Evolutionary conservation across 2,888 invertebrate genomes (phyloP).

Genomic region (Dendrolimus pini): DNA sequence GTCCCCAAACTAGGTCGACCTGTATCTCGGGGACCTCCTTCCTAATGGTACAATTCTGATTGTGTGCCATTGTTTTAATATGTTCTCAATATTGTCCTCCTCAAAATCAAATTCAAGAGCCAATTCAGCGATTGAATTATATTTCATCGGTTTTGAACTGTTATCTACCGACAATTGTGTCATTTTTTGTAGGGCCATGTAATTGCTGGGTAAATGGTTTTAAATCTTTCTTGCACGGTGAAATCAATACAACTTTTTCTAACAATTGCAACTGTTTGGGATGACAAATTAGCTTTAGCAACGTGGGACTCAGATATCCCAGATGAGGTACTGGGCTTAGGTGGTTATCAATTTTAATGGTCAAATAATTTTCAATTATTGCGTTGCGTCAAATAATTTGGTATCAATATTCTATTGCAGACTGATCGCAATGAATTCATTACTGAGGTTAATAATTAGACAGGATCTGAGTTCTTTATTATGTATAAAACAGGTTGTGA

Average conservation of each 20-base stretch:
- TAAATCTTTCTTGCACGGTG: slow-evolving; percentile 6
- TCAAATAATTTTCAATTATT: slow-evolving; percentile 14
- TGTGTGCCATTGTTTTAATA: slow-evolving; percentile 15
- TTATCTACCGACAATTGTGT: slow-evolving; percentile 8
- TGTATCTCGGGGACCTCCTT: too few relatives aligned
- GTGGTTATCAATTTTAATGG: slow-evolving; percentile 10
- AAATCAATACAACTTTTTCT: slow-evolving; percentile 7
- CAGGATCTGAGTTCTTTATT: slow-evolving; percentile 4
- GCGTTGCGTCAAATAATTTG: slow-evolving; percentile 8
- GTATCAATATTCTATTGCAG: slow-evolving; percentile 15
- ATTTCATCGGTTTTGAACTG: slow-evolving; percentile 11
- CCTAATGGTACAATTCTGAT: slow-evolving; percentile 17
- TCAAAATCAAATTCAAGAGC: slow-evolving; percentile 11
- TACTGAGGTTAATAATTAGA: slow-evolving; percentile 10
- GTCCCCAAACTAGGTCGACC: too few relatives aligned
- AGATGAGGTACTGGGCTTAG: slow-evolving; percentile 10
- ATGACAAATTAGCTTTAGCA: slow-evolving; percentile 5
- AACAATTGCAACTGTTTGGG: slow-evolving; percentile 1
- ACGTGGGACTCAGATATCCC: slow-evolving; percentile 7
- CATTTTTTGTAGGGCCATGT: slow-evolving; percentile 10
- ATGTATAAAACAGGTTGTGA: too few relatives aligned
- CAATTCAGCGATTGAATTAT: slow-evolving; percentile 11
- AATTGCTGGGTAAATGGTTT: slow-evolving; percentile 11
- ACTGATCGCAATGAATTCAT: slow-evolving; percentile 17
- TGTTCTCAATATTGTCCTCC: slow-evolving; percentile 11